Base-by-base conservation (phyloP, 2,113 vertebrate species). In the Antechinus stuartii region DNA sequence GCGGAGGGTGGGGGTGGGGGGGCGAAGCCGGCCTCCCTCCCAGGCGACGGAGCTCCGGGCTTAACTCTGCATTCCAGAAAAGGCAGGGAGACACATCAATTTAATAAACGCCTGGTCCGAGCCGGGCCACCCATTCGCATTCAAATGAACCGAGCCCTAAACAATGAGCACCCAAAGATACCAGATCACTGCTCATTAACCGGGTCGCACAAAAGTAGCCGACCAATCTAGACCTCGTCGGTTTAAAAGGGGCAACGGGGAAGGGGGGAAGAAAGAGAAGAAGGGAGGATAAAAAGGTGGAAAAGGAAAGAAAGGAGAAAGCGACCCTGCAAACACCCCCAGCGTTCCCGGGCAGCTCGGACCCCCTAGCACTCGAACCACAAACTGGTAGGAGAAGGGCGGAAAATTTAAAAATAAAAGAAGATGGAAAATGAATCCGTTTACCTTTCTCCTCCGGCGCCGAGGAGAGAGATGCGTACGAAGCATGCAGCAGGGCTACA, bases 181-280 rank as follows among this genome's bases (percentile, higher is more conserved):
- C 98, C 99, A 99, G 99, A 99, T 99, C 99, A 99, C 99, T 98
- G 99, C 99, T 99, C 99, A 99, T 99, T 99, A 99, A 99, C 98
- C 98, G 98, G 97, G 98, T 98, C 98, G 98, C 98, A 98, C 98
- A 98, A 98, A 99, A 99, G 99, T 98, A 99, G 98, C 99, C 98
- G 98, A 99, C 99, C 98, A 98, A 98, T 99, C 98, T 93, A 98
- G 98, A 99, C 98, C 98, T 99, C 97, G 98, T 96, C 97, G 96
- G 97, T 92, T 46, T 90, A 92, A 95, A 98, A 98, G 96, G 96
- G 95, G 94, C 94, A 91, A 19, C 54, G 93, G 96, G 96, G 96
- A 5, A 7, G 90, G 93, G 91, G 92, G 92, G 90, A 61, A 91
- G 35, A 92, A 53, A 93, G 92, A 96, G 92, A 52, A 42, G 89